phyloP scores from a whole-genome alignment of 2,797 vertebrate genomes.

The Pterois miles region DNA sequence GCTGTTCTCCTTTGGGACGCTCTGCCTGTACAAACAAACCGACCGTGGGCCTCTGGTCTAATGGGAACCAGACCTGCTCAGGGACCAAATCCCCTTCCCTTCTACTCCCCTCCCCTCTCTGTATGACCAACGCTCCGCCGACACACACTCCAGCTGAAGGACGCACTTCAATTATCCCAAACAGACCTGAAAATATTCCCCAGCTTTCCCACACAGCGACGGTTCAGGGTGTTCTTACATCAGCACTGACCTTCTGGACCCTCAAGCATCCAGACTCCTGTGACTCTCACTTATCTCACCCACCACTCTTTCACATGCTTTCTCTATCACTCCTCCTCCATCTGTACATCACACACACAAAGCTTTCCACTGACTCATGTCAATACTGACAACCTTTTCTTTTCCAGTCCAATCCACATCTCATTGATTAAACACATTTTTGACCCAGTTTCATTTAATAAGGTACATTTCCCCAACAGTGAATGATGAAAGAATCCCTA shows the following conservation, averaged over 20 bases:
- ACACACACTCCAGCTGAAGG: conserved; percentile 77
- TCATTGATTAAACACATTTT: not conserved
- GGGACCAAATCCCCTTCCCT: conserved; percentile 65
- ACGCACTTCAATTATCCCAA: conserved; percentile 85
- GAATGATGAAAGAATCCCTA: conserved; percentile 25
- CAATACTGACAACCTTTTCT: not conserved
- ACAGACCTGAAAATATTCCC: conserved; percentile 84
- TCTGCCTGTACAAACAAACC: conserved; percentile 84
- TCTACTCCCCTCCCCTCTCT: conserved; percentile 1
- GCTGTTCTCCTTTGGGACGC: conserved; percentile 78
- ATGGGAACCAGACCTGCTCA: conserved; percentile 85
- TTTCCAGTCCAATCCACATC: not conserved
- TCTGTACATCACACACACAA: conserved; percentile 9
- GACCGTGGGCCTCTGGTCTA: conserved; percentile 79
- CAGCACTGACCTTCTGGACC: conserved; percentile 71
- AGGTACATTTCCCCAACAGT: not conserved
- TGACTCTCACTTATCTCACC: conserved; percentile 66
- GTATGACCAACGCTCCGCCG: conserved; percentile 49
- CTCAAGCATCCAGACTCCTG: conserved; percentile 55
- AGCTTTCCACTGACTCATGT: conserved; percentile 17
- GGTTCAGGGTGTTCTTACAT: conserved; percentile 54
- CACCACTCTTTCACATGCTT: conserved; percentile 59
- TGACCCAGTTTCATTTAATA: conserved; percentile 6
- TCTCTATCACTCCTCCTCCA: conserved; percentile 44
- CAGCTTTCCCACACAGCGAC: conserved; percentile 73